Percentiles rank a stretch among this genome's conserved stretches.
Conservation (phyloP, 2,888 invertebrate species). For the Athripsodes cinereus region DNA sequence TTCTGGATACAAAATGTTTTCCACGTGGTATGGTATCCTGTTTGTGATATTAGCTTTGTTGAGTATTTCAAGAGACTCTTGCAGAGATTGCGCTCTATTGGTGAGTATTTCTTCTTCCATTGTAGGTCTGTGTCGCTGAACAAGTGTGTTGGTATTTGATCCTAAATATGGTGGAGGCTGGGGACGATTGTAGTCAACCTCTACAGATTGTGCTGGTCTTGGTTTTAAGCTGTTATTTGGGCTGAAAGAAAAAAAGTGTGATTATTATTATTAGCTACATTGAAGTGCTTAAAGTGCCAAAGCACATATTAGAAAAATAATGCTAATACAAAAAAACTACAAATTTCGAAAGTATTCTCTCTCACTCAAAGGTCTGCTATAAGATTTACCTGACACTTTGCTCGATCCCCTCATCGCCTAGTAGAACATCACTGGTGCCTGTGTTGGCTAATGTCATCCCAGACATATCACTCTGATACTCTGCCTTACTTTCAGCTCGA, state of each 20-base stretch:
- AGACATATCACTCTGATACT: constrained; percentile 35
- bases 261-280: neutral
- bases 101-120: constrained; percentile 26
- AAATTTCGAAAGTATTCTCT: neutral
- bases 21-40: constrained; percentile 32
- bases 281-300: too few species aligned
- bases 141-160: constrained; percentile 39
- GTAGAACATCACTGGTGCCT: constrained; percentile 38
- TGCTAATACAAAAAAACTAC: too few species aligned
- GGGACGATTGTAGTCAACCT: constrained; percentile 44
- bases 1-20: constrained; percentile 30
- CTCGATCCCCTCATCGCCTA: constrained; percentile 40
- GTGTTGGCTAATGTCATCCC: constrained; percentile 26
- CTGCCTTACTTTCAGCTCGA: constrained; percentile 39
- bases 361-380: neutral
- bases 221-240: constrained; percentile 53
- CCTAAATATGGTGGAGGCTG: constrained; percentile 47
- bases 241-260: constrained; percentile 35
- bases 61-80: constrained; percentile 44
- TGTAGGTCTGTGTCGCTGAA: constrained; percentile 35
- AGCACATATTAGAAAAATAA: too few species aligned
- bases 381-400: constrained; percentile 40
- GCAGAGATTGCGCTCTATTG: constrained; percentile 33
- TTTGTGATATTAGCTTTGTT: constrained; percentile 44
- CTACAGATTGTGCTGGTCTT: constrained; percentile 41